A percentile compares a stretch with the other conserved stretches of the same genome.
phyloP scores from a whole-genome alignment of 2,888 invertebrate species.

The Amphipyra tragopoginis region DNA sequence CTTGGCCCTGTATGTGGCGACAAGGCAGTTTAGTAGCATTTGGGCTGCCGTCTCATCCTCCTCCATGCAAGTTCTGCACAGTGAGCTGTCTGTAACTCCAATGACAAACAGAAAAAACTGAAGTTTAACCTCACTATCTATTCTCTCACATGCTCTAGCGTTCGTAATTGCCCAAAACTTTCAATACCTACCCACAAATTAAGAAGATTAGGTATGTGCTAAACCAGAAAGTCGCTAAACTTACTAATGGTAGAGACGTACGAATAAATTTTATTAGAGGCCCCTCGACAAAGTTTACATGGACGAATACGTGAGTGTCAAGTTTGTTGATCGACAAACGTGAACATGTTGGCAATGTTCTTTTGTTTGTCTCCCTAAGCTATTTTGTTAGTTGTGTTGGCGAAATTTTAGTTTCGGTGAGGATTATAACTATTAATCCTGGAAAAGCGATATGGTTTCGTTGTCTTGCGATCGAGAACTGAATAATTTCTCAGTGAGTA shows the following conservation, averaged over 20 bases:
- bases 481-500: too few species aligned
- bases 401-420: slow-evolving; percentile 10
- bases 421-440: slow-evolving; percentile 9
- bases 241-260: slow-evolving; percentile 58
- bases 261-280: slow-evolving; percentile 64
- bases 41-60: too few species aligned
- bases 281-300: slow-evolving; percentile 58
- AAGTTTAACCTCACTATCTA: not conserved
- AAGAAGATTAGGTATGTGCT: slow-evolving; percentile 57
- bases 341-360: slow-evolving; percentile 62
- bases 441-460: too few species aligned
- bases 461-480: not conserved
- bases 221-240: slow-evolving; percentile 56
- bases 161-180: not conserved
- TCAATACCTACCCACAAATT: slow-evolving; percentile 32
- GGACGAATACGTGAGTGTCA: slow-evolving; percentile 64
- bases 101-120: too few species aligned
- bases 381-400: not conserved
- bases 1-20: too few species aligned
- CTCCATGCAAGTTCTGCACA: too few species aligned
- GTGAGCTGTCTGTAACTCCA: too few species aligned
- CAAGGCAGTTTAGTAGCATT: too few species aligned
- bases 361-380: slow-evolving; percentile 51
- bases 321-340: slow-evolving; percentile 62
- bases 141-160: not conserved